Evolutionary conservation across 1,140 invertebrate genomes (phyloP).

Genomic region (Rhyzopertha dominica): DNA sequence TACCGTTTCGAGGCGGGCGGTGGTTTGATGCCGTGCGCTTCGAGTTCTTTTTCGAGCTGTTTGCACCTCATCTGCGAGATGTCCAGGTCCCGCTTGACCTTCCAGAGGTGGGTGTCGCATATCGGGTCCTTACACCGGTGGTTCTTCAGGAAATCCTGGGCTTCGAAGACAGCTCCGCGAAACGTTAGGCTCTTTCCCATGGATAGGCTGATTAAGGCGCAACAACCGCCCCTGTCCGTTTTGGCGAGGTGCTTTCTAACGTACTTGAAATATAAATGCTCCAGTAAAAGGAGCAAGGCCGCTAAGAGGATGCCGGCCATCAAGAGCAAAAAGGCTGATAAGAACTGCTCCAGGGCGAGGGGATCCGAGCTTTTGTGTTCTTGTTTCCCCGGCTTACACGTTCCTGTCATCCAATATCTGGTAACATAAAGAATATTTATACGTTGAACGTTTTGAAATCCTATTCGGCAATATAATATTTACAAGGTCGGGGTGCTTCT

Average conservation of each 20-base stretch:
- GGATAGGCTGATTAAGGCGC: conserved; percentile 81
- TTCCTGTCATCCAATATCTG: conserved; percentile 98
- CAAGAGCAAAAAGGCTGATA: conserved; percentile 92
- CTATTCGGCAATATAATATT: too few relatives aligned
- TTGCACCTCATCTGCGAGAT: conserved; percentile 75
- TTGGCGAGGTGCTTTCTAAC: conserved; percentile 81
- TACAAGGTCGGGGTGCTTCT: too few relatives aligned
- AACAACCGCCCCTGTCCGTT: conserved; percentile 82
- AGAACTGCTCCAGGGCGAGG: conserved; percentile 92
- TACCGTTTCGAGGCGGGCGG: conserved; percentile 50
- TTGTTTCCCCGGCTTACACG: conserved; percentile 88
- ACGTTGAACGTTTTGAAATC: too few relatives aligned
- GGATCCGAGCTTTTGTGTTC: conserved; percentile 87
- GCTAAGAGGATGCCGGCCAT: conserved; percentile 90
- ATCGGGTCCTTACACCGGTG: conserved; percentile 71
- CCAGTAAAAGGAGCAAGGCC: conserved; percentile 76
- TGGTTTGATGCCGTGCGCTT: conserved; percentile 71
- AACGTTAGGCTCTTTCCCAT: conserved; percentile 58
- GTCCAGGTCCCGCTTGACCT: conserved; percentile 83
- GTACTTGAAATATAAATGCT: conserved; percentile 93
- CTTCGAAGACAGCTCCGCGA: conserved; percentile 82
- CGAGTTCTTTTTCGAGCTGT: conserved; percentile 78
- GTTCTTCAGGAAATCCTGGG: conserved; percentile 59
- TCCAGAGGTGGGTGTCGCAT: conserved; percentile 80
- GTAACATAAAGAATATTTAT: too few relatives aligned